phyloP scores from a whole-genome alignment of 2,113 vertebrate species.

The Prunella fulvescens region DNA sequence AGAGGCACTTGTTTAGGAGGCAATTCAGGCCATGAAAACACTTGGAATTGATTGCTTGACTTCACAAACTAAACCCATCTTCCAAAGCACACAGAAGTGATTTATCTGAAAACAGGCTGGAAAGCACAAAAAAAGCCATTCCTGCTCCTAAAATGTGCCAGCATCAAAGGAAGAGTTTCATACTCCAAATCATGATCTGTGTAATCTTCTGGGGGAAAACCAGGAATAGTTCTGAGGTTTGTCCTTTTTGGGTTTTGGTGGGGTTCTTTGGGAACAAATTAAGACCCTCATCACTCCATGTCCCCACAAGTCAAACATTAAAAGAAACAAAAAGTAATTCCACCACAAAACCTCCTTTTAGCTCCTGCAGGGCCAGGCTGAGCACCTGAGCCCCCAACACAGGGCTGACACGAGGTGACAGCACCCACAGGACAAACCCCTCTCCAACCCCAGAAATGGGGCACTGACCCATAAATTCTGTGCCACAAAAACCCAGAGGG shows the following conservation, averaged over 20 bases:
- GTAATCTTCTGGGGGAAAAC: background rate
- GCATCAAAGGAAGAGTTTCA: background rate
- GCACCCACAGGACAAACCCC: background rate
- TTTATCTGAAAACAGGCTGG: background rate
- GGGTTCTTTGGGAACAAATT: background rate
- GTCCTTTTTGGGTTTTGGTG: background rate
- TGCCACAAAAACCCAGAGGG: background rate
- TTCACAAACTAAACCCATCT: background rate
- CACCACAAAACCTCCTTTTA: background rate
- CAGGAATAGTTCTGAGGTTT: background rate
- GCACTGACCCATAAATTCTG: background rate
- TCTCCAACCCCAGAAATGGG: background rate
- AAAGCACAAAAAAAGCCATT: background rate
- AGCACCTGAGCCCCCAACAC: background rate
- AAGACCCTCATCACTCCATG: background rate
- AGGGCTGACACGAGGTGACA: background rate
- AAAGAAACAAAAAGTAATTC: background rate
- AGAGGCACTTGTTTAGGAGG: background rate
- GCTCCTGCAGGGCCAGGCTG: background rate
- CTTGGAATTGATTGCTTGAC: background rate
- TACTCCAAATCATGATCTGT: background rate
- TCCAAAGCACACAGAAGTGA: background rate
- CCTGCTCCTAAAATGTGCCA: background rate
- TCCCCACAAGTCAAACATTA: background rate
- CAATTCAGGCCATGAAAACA: background rate